Evolutionary conservation across 2,797 vertebrate species (phyloP).

Genomic region (Gobio occitaniae): DNA sequence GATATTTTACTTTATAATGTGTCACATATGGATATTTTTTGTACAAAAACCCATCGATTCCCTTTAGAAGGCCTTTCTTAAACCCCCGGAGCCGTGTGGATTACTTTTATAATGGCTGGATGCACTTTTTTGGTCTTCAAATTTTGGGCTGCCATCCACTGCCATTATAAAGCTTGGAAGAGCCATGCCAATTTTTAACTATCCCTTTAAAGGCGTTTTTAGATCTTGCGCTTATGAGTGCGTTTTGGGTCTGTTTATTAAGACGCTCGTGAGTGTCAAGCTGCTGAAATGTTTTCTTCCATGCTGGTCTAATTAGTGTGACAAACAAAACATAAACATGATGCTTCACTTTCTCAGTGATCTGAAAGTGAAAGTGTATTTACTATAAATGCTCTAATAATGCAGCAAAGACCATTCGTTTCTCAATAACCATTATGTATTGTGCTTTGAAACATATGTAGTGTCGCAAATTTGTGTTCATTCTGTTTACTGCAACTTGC

Average conservation of each 20-base stretch:
- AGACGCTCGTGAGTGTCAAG: neutral
- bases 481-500: neutral
- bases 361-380: neutral
- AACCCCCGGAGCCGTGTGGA: no score
- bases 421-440: neutral
- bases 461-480: neutral
- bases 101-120: no score
- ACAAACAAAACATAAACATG: slow-evolving; percentile 11
- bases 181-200: no score
- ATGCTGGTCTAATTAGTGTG: neutral
- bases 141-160: no score
- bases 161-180: no score
- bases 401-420: slow-evolving; percentile 6
- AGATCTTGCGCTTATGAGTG: neutral
- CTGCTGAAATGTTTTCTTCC: neutral
- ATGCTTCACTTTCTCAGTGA: neutral
- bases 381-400: slow-evolving; percentile 27
- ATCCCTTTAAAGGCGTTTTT: slow-evolving; percentile 3
- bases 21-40: no score
- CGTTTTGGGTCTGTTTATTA: slow-evolving; percentile 2
- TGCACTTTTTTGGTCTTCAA: no score
- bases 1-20: no score
- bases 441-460: neutral
- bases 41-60: no score
- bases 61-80: no score